Evolutionary conservation across 53 echinoderm and acorn worm species (phyloP).

Genomic region (Mesocentrotus franciscanus): DNA sequence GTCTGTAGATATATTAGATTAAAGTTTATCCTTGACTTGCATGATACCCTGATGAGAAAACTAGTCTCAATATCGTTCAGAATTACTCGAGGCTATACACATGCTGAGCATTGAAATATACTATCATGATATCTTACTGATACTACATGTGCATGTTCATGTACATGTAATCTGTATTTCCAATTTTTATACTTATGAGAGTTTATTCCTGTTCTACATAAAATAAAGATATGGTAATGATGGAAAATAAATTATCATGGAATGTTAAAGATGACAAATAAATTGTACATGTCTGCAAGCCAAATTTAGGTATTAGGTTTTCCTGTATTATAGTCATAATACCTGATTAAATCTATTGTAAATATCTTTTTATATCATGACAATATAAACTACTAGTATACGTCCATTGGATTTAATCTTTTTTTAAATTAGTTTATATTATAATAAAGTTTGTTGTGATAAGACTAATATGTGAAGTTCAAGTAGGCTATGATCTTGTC

Average conservation of each 20-base stretch:
- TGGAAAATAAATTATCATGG: too few species aligned
- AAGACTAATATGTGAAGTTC: not conserved
- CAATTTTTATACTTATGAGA: not conserved
- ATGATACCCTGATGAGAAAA: not conserved
- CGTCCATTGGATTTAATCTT: too few species aligned
- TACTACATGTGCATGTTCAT: too few species aligned
- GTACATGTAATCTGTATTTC: not conserved
- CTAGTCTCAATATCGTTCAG: not conserved
- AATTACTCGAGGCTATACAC: not conserved
- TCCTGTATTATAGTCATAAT: too few species aligned
- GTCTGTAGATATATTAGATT: conserved; percentile 8
- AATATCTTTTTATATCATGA: too few species aligned
- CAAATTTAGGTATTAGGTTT: too few species aligned
- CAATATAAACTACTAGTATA: too few species aligned
- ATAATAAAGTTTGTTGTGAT: not conserved
- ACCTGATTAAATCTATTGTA: too few species aligned
- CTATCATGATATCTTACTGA: not conserved
- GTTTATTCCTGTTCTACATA: too few species aligned
- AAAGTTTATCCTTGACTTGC: not conserved
- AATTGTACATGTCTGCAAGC: too few species aligned
- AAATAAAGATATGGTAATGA: too few species aligned
- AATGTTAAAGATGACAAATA: not conserved
- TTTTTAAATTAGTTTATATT: too few species aligned
- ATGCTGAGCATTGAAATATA: not conserved
- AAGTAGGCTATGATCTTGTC: not conserved